These are phyloP conservation scores for Amyelois transitella DNA, from an alignment of 1,140 invertebrate genomes.

Conservation along the genomic window DNA sequence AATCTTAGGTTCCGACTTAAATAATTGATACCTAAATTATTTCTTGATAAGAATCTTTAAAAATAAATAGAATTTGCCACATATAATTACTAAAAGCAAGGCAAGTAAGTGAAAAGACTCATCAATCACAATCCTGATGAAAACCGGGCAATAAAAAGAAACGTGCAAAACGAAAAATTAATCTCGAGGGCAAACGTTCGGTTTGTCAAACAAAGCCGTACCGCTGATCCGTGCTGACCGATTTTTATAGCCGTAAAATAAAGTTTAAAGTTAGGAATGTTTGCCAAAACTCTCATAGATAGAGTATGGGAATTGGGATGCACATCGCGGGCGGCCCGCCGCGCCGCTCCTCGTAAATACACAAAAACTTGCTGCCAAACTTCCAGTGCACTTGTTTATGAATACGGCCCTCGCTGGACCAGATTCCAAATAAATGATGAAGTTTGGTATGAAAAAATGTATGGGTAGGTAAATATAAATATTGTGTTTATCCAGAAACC, in stretches of 20 bases:
- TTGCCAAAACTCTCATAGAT: slow-evolving; percentile 15
- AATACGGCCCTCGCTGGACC: slow-evolving; percentile 41
- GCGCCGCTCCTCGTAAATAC: slow-evolving; percentile 35
- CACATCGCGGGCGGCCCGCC: slow-evolving; percentile 2
- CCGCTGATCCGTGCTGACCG: not conserved
- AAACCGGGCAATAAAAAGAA: not conserved
- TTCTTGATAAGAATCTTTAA: too few relatives aligned
- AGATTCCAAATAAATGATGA: slow-evolving; percentile 28
- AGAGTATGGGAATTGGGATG: slow-evolving; percentile 13
- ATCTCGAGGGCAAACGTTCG: not conserved
- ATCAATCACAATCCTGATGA: not conserved
- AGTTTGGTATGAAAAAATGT: not conserved
- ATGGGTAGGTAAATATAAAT: too few relatives aligned
- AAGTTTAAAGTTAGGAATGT: slow-evolving; percentile 12
- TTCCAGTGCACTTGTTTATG: slow-evolving; percentile 60
- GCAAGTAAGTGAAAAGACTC: not conserved
- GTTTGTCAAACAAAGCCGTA: not conserved
- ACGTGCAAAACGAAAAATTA: not conserved
- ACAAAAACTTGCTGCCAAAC: slow-evolving; percentile 58
- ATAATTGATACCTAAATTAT: too few relatives aligned
- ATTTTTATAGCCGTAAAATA: slow-evolving; percentile 12
- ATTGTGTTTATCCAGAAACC: too few relatives aligned
- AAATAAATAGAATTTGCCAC: too few relatives aligned
- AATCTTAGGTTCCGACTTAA: too few relatives aligned
- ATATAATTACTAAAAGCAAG: not conserved